Conservation (phyloP, 2,113 vertebrate genomes). For the Chaenocephalus aceratus region DNA sequence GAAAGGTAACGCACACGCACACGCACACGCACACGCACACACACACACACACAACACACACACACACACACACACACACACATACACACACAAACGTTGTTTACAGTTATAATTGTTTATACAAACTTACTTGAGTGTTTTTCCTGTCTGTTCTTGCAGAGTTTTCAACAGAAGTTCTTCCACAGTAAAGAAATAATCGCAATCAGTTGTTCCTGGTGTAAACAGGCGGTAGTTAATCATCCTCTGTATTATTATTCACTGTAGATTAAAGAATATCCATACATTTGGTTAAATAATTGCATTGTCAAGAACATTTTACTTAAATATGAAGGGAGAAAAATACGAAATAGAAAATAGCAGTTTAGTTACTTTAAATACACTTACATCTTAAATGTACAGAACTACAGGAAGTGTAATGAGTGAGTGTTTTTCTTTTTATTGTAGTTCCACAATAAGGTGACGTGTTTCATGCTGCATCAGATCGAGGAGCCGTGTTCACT, state of each 20-base stretch:
- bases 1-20: constrained; percentile 86
- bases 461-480: constrained; percentile 99
- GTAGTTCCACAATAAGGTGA: constrained; percentile 99
- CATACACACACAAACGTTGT: constrained; percentile 5
- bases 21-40: constrained; percentile 26
- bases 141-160: constrained; percentile 79
- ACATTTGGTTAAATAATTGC: not conserved
- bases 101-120: not conserved
- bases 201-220: constrained; percentile 99
- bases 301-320: not conserved
- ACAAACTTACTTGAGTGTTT: not conserved
- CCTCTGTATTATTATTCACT: not conserved
- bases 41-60: constrained; percentile 28
- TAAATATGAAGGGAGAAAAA: too few relatives aligned
- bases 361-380: too few relatives aligned
- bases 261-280: not conserved
- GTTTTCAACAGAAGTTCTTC: constrained; percentile 99
- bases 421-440: not conserved
- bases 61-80: constrained; percentile 16
- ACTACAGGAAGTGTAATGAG: too few relatives aligned
- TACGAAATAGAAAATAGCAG: too few relatives aligned
- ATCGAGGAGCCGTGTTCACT: constrained; percentile 97
- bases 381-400: too few relatives aligned
- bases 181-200: constrained; percentile 99
- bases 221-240: constrained; percentile 90